A percentile compares a stretch with the other conserved stretches of the same genome.
These are phyloP conservation scores for Clamator glandarius DNA, from an alignment of 2,797 vertebrate genomes.

Conservation along the genomic window DNA sequence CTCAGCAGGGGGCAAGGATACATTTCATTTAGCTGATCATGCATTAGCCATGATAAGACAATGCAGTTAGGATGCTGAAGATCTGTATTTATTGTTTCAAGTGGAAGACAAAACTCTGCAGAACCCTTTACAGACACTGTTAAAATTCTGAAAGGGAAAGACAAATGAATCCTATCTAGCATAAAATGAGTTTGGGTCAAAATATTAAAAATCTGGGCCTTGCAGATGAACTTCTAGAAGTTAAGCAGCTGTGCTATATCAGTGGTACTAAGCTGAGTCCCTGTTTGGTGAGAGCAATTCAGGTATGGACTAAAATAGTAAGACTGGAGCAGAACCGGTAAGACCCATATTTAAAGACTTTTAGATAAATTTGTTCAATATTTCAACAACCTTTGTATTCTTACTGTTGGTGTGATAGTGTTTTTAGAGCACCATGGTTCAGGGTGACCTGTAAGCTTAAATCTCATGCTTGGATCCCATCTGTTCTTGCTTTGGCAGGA, in stretches of 20 bases:
- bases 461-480: not conserved
- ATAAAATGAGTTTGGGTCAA: not conserved
- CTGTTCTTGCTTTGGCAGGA: constrained; percentile 74
- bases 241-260: not conserved
- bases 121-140: not conserved
- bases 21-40: not conserved
- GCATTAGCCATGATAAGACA: not conserved
- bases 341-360: not conserved
- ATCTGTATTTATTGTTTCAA: not conserved
- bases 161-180: not conserved
- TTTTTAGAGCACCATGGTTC: not conserved
- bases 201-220: not conserved
- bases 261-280: not conserved
- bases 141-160: not conserved
- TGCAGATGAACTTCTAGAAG: not conserved
- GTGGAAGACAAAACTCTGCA: not conserved
- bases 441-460: not conserved
- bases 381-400: not conserved
- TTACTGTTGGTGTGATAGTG: accelerated
- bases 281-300: not conserved
- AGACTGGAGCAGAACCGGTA: not conserved
- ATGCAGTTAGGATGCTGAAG: not conserved
- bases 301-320: not conserved
- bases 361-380: not conserved
- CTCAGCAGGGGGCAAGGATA: not conserved